Conservation (phyloP, 2,888 invertebrate species). For the Drosophila quinaria region DNA sequence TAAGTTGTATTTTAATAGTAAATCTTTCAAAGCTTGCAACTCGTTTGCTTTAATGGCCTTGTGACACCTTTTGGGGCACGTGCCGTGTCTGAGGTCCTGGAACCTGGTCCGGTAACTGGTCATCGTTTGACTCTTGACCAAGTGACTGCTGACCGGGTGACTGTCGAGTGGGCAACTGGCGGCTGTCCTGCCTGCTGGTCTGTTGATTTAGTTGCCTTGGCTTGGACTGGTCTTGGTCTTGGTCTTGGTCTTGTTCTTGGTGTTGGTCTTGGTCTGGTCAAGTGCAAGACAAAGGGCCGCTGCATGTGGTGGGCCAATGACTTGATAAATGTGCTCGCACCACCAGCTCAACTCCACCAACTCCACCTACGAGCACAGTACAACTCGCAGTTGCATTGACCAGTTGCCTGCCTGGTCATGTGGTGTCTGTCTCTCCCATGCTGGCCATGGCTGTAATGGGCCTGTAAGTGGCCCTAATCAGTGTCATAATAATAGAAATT, state of each 20-base stretch:
- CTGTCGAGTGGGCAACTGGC: constrained; percentile 4
- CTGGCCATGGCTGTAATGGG: constrained; percentile 73
- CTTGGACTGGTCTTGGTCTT: neutral
- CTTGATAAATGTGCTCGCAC: constrained; percentile 67
- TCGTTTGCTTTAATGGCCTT: constrained; percentile 22
- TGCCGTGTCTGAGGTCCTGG: constrained; percentile 3
- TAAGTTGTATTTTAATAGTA: neutral
- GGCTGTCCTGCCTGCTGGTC: constrained; percentile 14
- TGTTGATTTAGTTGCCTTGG: constrained; percentile 56
- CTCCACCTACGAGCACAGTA: neutral
- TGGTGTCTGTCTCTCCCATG: constrained; percentile 32
- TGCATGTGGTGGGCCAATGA: constrained; percentile 76
- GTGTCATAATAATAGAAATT: constrained; percentile 81
- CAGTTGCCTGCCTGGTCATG: constrained; percentile 1
- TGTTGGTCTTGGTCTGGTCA: constrained; percentile 44
- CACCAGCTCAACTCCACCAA: neutral
- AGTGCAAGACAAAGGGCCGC: constrained; percentile 77
- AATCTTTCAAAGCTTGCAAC: neutral
- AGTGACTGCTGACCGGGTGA: neutral
- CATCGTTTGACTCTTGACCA: neutral
- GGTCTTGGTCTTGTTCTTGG: constrained; percentile 31
- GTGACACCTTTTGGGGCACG: constrained; percentile 35
- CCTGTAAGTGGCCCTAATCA: constrained; percentile 80
- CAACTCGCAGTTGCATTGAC: constrained; percentile 1
- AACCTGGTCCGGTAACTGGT: neutral